Percentiles rank a stretch among this genome's conserved stretches.
Evolutionary conservation across 2,888 invertebrate species (phyloP).

Genomic region (Lysandra coridon): DNA sequence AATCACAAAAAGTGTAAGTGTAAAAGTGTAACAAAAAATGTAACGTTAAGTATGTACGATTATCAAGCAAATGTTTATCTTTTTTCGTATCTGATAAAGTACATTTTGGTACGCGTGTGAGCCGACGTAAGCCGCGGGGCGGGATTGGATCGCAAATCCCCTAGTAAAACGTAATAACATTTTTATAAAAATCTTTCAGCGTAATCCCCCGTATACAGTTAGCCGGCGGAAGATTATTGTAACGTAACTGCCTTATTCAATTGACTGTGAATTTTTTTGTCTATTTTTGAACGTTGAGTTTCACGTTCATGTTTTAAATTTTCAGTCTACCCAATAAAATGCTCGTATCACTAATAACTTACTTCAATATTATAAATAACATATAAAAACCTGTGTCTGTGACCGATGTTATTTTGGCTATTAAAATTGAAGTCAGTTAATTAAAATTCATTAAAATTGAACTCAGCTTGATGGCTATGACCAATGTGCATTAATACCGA

Average conservation of each 20-base stretch:
- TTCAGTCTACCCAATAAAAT: too few species aligned
- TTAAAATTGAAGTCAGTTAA: too few species aligned
- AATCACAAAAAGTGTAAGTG: background rate
- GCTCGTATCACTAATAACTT: too few species aligned
- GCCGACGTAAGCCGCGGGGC: conserved; percentile 40
- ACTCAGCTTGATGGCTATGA: too few species aligned
- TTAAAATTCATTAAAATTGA: too few species aligned
- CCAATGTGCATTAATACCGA: too few species aligned
- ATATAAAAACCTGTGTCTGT: too few species aligned
- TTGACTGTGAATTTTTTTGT: background rate
- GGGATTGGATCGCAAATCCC: conserved; percentile 43
- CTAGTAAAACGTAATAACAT: conserved; percentile 44
- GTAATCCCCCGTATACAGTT: conserved; percentile 42
- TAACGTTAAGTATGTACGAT: background rate
- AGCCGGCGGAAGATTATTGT: conserved; percentile 35
- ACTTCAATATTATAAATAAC: too few species aligned
- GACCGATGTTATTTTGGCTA: too few species aligned
- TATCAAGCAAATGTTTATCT: background rate
- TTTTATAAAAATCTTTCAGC: conserved; percentile 43
- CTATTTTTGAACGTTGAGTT: background rate
- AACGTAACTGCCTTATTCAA: conserved; percentile 31
- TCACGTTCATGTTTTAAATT: background rate
- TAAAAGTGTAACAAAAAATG: too few species aligned
- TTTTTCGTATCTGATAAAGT: conserved; percentile 31
- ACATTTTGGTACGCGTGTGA: conserved; percentile 36